Percentiles rank a stretch among this genome's conserved stretches.
Evolutionary conservation across 2,113 vertebrate species (phyloP).

Genomic region (Pantherophis guttatus): DNA sequence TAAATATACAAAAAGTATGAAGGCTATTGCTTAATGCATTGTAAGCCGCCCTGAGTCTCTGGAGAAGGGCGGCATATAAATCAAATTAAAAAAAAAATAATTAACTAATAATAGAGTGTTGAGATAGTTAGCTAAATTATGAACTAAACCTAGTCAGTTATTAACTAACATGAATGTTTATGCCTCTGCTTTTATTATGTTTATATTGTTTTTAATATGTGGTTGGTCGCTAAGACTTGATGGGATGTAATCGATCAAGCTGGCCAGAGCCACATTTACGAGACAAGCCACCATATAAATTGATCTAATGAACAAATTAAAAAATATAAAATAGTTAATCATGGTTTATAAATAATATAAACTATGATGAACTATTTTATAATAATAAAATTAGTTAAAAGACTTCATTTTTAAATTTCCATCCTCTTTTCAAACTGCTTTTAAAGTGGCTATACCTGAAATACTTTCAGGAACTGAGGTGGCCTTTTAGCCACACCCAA

Average conservation of each 20-base stretch:
- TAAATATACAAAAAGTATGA: too few relatives aligned
- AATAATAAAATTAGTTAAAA: background rate
- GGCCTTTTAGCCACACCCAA: background rate
- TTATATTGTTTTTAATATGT: background rate
- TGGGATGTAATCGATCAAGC: background rate
- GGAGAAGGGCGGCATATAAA: too few relatives aligned
- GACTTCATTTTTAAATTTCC: background rate
- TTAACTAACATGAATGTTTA: background rate
- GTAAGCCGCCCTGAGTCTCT: too few relatives aligned
- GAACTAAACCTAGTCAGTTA: background rate
- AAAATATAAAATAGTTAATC: background rate
- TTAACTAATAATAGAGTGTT: background rate
- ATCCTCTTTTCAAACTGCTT: background rate
- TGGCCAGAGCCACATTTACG: background rate
- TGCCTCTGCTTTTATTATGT: background rate
- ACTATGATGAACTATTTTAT: background rate
- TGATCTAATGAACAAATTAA: background rate
- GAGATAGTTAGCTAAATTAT: background rate
- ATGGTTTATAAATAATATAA: background rate
- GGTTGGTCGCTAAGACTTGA: background rate
- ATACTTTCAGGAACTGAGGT: background rate
- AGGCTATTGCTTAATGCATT: too few relatives aligned
- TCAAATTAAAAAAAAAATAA: too few relatives aligned
- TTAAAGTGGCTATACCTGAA: background rate
- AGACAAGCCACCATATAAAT: background rate